Evolutionary conservation across 2,797 vertebrate genomes (phyloP).

Genomic region (Gobio occitaniae): DNA sequence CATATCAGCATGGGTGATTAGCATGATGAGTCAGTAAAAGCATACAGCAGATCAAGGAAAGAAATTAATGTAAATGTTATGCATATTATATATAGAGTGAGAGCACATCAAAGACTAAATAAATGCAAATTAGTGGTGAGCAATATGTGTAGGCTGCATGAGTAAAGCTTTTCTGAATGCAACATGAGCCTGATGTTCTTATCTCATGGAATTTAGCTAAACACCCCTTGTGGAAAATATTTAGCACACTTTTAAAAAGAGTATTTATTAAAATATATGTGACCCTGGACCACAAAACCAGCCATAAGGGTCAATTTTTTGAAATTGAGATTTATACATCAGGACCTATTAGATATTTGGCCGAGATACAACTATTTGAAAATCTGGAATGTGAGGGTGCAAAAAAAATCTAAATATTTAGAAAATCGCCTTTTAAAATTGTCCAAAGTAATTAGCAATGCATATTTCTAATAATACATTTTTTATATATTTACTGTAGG

Average conservation of each 20-base stretch:
- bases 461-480: no score
- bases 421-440: no score
- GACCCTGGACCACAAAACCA: no score
- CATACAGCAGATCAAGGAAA: constrained; percentile 12
- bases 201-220: neutral
- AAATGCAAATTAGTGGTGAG: constrained; percentile 14
- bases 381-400: no score
- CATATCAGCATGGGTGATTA: neutral
- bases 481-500: no score
- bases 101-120: neutral
- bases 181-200: constrained; percentile 14
- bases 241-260: neutral
- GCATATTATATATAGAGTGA: neutral
- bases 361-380: no score
- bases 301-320: no score
- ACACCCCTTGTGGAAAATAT: neutral
- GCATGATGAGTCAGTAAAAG: constrained; percentile 23
- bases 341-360: no score
- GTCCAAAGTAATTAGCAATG: no score
- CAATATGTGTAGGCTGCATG: constrained; percentile 19
- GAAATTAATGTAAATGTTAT: neutral
- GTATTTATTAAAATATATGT: no score
- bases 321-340: no score
- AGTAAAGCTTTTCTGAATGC: constrained; percentile 4
- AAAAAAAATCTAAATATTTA: no score